These are phyloP conservation scores for Rhea americana DNA, from an alignment of 2,113 vertebrate species.

Conservation along the genomic window DNA sequence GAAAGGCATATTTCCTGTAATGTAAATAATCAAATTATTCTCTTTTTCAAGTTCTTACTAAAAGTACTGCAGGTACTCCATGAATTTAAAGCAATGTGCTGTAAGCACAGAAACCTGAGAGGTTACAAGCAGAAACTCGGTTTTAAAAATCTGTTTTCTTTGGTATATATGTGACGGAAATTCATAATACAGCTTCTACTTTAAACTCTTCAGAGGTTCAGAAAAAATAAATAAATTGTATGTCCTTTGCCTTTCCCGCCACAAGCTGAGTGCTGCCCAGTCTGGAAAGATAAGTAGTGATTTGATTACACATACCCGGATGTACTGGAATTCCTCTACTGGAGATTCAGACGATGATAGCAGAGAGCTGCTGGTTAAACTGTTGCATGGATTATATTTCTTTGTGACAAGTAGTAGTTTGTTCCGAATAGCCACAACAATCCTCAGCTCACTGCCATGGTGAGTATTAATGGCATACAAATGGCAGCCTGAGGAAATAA, in stretches of 20 bases:
- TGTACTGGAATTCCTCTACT: conserved; percentile 97
- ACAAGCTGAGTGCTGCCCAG: not conserved
- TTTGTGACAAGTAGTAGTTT: conserved; percentile 96
- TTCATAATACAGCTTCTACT: not conserved
- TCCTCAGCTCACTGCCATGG: conserved; percentile 89
- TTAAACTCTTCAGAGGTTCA: not conserved
- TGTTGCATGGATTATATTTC: conserved; percentile 79
- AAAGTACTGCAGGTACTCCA: not conserved
- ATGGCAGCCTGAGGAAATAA: conserved; percentile 88
- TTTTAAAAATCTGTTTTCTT: not conserved
- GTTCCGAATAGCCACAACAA: conserved; percentile 94
- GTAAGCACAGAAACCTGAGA: not conserved
- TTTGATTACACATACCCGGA: conserved; percentile 82
- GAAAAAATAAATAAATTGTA: not conserved
- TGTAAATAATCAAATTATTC: not conserved
- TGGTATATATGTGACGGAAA: not conserved
- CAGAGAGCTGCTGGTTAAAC: conserved; percentile 58
- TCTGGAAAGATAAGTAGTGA: not conserved
- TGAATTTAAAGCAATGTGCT: not conserved
- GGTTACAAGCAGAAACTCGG: not conserved
- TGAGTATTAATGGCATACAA: conserved; percentile 97
- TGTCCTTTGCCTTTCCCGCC: not conserved
- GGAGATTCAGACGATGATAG: conserved; percentile 80
- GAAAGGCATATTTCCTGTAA: conserved; percentile 95
- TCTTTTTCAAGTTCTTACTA: not conserved